phyloP scores from a whole-genome alignment of 1,140 invertebrate genomes.

The Macrosteles quadrilineatus region DNA sequence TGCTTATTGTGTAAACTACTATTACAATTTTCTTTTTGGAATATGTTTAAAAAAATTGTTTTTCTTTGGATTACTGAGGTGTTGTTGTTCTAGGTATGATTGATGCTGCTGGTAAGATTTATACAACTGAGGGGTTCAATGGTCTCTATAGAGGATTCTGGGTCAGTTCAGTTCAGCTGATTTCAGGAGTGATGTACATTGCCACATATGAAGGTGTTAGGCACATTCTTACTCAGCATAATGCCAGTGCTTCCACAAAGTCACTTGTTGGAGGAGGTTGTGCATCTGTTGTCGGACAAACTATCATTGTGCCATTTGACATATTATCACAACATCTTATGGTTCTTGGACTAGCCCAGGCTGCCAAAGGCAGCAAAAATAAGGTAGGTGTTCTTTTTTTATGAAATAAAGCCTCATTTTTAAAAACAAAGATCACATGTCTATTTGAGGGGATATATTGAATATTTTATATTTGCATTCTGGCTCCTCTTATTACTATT shows the following conservation, averaged over 20 bases:
- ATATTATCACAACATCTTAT: slow-evolving; percentile 96
- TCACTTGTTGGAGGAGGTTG: slow-evolving; percentile 80
- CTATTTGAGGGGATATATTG: no score
- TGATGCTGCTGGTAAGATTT: slow-evolving; percentile 91
- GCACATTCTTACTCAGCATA: slow-evolving; percentile 64
- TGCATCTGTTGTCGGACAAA: slow-evolving; percentile 92
- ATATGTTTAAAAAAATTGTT: no score
- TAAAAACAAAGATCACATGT: no score
- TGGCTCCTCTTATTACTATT: no score
- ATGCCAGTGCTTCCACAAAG: slow-evolving; percentile 63
- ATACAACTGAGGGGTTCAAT: slow-evolving; percentile 78
- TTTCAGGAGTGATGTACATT: slow-evolving; percentile 91
- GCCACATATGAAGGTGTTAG: slow-evolving; percentile 93
- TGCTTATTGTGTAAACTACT: no score
- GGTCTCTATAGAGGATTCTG: slow-evolving; percentile 96
- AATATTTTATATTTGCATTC: no score
- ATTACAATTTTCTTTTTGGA: no score
- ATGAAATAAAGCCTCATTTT: no score
- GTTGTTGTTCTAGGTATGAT: slow-evolving; percentile 63
- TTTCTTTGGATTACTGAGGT: no score
- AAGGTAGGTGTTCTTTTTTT: slow-evolving; percentile 33
- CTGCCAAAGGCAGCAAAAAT: slow-evolving; percentile 50
- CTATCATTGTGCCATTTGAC: slow-evolving; percentile 95
- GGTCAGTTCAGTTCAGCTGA: slow-evolving; percentile 84
- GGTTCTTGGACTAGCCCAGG: slow-evolving; percentile 73